Evolutionary conservation across 2,888 invertebrate species (phyloP).

Genomic region (Chromoteleia sp.): DNA sequence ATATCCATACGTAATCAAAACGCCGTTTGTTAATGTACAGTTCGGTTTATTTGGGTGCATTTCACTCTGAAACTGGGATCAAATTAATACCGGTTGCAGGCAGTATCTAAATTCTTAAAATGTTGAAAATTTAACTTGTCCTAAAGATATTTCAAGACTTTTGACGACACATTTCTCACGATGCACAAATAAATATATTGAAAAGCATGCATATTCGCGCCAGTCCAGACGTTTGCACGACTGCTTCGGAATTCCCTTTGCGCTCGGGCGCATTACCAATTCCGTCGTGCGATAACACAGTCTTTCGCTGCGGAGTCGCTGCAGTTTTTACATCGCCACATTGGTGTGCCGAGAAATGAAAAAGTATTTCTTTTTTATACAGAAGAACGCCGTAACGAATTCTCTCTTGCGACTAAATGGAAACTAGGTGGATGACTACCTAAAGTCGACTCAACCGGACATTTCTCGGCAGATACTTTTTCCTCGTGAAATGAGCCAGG

Average conservation of each 20-base stretch:
- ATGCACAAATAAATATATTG: conserved; percentile 55
- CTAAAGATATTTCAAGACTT: conserved; percentile 47
- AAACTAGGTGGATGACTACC: conserved; percentile 59
- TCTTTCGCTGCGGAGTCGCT: conserved; percentile 47
- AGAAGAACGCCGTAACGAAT: conserved; percentile 50
- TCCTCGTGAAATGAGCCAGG: conserved; percentile 46
- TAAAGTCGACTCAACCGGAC: conserved; percentile 44
- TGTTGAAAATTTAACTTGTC: conserved; percentile 45
- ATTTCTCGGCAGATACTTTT: conserved; percentile 49
- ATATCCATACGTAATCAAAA: conserved; percentile 29
- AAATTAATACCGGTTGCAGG: conserved; percentile 41
- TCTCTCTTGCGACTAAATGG: conserved; percentile 63
- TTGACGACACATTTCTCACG: conserved; percentile 40
- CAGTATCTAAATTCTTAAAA: conserved; percentile 25
- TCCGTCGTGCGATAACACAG: conserved; percentile 55
- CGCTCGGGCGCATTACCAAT: conserved; percentile 55
- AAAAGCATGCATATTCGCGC: conserved; percentile 54
- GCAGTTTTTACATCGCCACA: conserved; percentile 59
- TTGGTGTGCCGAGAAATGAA: conserved; percentile 49
- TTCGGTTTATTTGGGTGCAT: conserved; percentile 28
- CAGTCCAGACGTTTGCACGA: conserved; percentile 47
- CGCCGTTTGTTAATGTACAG: conserved; percentile 18
- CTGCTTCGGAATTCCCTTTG: conserved; percentile 57
- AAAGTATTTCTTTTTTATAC: conserved; percentile 62
- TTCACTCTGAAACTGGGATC: conserved; percentile 7